These are phyloP conservation scores for Holacanthella duospinosa DNA, from an alignment of 2,888 invertebrate genomes.

Conservation along the genomic window DNA sequence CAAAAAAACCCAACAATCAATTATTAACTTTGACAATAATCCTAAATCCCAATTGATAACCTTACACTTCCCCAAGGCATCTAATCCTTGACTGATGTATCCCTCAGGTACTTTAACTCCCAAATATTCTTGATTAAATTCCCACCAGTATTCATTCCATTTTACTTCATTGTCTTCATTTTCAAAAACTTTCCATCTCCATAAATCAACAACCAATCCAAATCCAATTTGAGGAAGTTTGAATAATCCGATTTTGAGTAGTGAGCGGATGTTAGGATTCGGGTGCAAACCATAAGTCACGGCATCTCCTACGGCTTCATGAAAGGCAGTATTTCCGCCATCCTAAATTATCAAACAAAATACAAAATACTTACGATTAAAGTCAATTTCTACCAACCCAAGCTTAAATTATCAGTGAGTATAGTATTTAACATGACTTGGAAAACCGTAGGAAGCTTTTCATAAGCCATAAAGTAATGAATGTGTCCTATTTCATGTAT, in stretches of 20 bases:
- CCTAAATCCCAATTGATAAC: no score
- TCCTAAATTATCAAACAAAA: conserved; percentile 46
- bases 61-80: conserved; percentile 43
- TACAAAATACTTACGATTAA: no score
- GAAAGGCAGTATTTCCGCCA: conserved; percentile 61
- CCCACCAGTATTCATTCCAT: conserved; percentile 56
- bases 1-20: neutral
- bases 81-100: conserved; percentile 39
- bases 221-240: conserved; percentile 62
- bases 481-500: conserved; percentile 67
- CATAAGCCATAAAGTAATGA: conserved; percentile 60
- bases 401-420: no score
- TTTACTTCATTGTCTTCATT: conserved; percentile 42
- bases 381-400: no score
- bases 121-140: conserved; percentile 43
- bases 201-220: conserved; percentile 56
- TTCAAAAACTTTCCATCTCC: conserved; percentile 63
- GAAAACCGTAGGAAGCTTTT: conserved; percentile 53
- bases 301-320: conserved; percentile 63
- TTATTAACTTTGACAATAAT: neutral
- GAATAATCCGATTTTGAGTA: conserved; percentile 52
- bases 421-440: conserved; percentile 44
- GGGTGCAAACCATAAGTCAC: conserved; percentile 52
- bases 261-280: conserved; percentile 38
- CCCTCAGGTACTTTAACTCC: conserved; percentile 33